Conservation (phyloP, 2,797 vertebrate genomes). For the Urocyon cinereoargenteus region DNA sequence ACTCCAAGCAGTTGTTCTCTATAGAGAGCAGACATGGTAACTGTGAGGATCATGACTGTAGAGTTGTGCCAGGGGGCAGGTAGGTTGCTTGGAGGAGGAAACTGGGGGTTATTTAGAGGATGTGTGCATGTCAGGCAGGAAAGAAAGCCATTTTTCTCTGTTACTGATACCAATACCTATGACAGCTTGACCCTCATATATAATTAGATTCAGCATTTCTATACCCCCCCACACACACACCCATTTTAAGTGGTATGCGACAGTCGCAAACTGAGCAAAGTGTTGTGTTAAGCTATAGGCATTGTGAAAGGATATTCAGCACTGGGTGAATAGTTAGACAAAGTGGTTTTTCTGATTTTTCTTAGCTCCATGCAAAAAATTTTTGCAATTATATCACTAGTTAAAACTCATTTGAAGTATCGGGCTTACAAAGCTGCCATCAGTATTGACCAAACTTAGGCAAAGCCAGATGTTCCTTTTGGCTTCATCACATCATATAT, state of each 20-base stretch:
- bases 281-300: neutral
- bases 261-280: neutral
- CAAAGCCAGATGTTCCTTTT: neutral
- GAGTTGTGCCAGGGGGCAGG: neutral
- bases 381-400: neutral
- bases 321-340: neutral
- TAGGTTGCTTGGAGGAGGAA: neutral
- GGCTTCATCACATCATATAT: neutral
- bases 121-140: neutral
- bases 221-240: neutral
- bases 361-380: neutral
- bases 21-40: neutral
- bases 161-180: neutral
- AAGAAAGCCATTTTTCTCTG: neutral
- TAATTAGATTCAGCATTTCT: constrained; percentile 36
- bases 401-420: neutral
- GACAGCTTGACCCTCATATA: neutral
- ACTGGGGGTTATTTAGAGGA: neutral
- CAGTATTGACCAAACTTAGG: neutral
- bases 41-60: accelerated
- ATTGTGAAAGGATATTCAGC: neutral
- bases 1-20: neutral
- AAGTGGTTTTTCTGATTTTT: neutral
- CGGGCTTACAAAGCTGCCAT: neutral
- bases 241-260: neutral